phyloP scores from a whole-genome alignment of 2,113 vertebrate genomes.

The Ammodytes marinus region DNA sequence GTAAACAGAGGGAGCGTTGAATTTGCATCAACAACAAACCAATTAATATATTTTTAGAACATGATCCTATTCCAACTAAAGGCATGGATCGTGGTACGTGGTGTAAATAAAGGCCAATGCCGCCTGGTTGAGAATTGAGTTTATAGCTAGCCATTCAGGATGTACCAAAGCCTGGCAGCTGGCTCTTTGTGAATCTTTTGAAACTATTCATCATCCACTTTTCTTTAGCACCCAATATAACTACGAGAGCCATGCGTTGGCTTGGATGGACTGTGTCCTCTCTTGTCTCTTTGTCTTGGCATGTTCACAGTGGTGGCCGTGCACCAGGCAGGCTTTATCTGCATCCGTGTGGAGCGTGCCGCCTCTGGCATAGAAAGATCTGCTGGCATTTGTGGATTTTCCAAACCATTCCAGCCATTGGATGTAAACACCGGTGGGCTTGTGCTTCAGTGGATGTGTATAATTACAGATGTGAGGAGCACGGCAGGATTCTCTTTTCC shows the following conservation, averaged over 20 bases:
- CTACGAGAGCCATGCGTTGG: conserved; percentile 33
- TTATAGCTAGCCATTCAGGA: background rate
- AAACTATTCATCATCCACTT: conserved; percentile 36
- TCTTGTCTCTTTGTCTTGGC: conserved; percentile 53
- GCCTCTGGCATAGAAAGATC: conserved; percentile 52
- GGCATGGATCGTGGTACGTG: background rate
- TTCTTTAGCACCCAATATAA: conserved; percentile 20
- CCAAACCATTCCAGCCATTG: conserved; percentile 50
- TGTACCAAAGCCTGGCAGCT: background rate
- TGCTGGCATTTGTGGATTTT: conserved; percentile 27
- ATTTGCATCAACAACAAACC: background rate
- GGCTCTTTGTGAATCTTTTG: conserved; percentile 2
- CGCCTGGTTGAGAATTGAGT: background rate
- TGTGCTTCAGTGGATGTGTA: conserved; percentile 38
- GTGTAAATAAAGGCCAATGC: background rate
- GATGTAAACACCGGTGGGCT: conserved; percentile 20
- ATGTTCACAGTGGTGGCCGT: conserved; percentile 57
- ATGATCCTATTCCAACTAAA: background rate
- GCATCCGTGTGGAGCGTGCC: conserved; percentile 50
- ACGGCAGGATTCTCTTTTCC: conserved; percentile 4
- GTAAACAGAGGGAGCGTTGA: background rate
- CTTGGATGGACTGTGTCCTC: conserved; percentile 37
- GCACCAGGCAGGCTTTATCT: conserved; percentile 65
- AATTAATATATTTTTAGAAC: background rate
- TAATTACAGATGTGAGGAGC: conserved; percentile 60